Evolutionary conservation across 2,797 vertebrate species (phyloP), one percentile per base, ranked within the genome.

Genomic region (Schizothorax lantsangensis): DNA sequence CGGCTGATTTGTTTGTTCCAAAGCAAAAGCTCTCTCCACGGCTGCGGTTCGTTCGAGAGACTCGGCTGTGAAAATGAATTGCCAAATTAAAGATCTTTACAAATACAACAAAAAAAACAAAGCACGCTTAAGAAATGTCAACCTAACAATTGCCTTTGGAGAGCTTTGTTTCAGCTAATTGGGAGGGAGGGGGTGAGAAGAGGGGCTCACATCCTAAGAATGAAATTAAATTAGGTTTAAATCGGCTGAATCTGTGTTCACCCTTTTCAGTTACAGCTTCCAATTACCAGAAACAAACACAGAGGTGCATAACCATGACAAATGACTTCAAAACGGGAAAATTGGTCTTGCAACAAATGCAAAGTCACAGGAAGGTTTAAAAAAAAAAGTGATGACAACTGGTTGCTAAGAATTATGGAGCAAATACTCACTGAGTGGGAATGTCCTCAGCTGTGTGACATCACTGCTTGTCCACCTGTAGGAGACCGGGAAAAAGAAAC

Each of bases 371-470:
- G 62, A 78, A 33, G 43, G 59, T 83, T 82, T 82, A 23, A 59
- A 52, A 38, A 75, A 54, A 52, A 68, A 52, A 47, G 49, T 21
- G 26, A 52, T 43, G 47, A 83, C 69, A 79, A 38, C 64, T 54
- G 47, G 33, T 45, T 54, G 49, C 69, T n/a, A 62, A 82, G 52
- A 10, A 40, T 71, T 64, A 69, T 72, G 30, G 69, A n/a, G 52
- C 2, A 59, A 87, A 77, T 93, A 95, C 95, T 95, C 90, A 95
- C 95, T 94, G 93, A 94, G 94, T 92, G 83, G 91, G 94, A 92
- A 92, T 89, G 91, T 90, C 94, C 95, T 96, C 94, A 94, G 91
- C 93, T 94, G 92, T 94, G 92, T 92, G 90, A 93, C 92, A 93
- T 96, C 91, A 95, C 95, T 95, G 95, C 93, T 92, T 89, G 89